phyloP scores from a whole-genome alignment of 2,113 vertebrate genomes.

The Bubo bubo region DNA sequence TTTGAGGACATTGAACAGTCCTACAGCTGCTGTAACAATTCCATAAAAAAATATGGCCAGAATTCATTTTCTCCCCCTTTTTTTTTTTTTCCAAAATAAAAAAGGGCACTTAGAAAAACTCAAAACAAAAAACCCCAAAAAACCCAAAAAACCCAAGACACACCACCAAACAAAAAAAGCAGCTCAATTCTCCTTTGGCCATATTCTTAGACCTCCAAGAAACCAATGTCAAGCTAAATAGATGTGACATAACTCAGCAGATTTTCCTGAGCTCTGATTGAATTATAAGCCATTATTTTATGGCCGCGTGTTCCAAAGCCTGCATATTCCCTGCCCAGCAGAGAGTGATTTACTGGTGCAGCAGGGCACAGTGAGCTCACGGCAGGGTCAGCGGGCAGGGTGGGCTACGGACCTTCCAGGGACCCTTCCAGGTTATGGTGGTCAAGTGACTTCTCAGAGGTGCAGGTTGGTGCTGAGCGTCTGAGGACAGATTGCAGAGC shows the following conservation, averaged over 20 bases:
- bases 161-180: neutral
- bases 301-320: neutral
- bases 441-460: neutral
- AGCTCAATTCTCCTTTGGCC: conserved; percentile 29
- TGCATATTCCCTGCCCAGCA: neutral
- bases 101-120: accelerated
- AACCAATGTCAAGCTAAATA: conserved; percentile 13
- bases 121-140: neutral
- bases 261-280: conserved; percentile 55
- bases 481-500: neutral
- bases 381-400: neutral
- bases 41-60: conserved; percentile 31
- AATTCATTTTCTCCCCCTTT: neutral
- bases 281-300: conserved; percentile 55
- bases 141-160: neutral
- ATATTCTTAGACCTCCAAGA: conserved; percentile 40
- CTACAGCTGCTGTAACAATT: neutral
- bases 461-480: neutral
- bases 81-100: neutral
- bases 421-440: neutral
- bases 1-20: conserved; percentile 6
- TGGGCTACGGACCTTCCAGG: neutral
- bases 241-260: neutral
- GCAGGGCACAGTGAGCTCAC: neutral
- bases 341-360: neutral